Base-by-base conservation (phyloP, 2,797 vertebrate genomes). In the Macropodus opercularis region DNA sequence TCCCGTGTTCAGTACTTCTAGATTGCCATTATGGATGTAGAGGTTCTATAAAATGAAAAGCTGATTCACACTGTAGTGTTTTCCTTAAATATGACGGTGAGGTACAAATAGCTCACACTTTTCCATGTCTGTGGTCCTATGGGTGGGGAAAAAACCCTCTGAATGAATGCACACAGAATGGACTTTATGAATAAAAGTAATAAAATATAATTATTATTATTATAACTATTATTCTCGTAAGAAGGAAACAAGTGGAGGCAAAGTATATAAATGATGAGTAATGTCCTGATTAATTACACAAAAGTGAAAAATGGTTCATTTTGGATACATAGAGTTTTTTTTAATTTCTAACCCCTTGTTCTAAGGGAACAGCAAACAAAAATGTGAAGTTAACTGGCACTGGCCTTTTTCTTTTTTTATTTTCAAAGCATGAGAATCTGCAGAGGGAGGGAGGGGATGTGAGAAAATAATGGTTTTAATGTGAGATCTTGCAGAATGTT, bases 301-400 rank as follows among this genome's bases (percentile, higher is more conserved):
- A 38, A 13, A 47, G 22, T 36, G 9, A 26, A 14, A 76, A 40
- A 1, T 29, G 26, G 39, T 56, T 39, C 3, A 51, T 71, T 27
- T 60, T 60, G 32, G 42, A 52, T 61, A 21, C 13, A 50, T 52
- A 50, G n/a, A n/a, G n/a, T n/a, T n/a, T n/a, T n/a, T n/a, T n/a
- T n/a, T n/a, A n/a, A n/a, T n/a, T n/a, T n/a, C n/a, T n/a, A n/a
- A n/a, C n/a, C n/a, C n/a, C n/a, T n/a, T n/a, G 19, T 17, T 34
- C 36, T 5, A 24, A 42, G 31, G 21, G 18, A 53, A 73, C 53
- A 61, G 36, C 11, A 67, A 29, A 51, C n/a, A 39, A 63, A 48
- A 74, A 80, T 74, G 61, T 87, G 68, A 86, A 80, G 26, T 67
- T 31, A 56, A 47, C 10, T 72, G 74, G 79, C 82, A 88, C 79